Evolutionary conservation across 2,113 vertebrate genomes (phyloP).

Genomic region (Myxocyprinus asiaticus): DNA sequence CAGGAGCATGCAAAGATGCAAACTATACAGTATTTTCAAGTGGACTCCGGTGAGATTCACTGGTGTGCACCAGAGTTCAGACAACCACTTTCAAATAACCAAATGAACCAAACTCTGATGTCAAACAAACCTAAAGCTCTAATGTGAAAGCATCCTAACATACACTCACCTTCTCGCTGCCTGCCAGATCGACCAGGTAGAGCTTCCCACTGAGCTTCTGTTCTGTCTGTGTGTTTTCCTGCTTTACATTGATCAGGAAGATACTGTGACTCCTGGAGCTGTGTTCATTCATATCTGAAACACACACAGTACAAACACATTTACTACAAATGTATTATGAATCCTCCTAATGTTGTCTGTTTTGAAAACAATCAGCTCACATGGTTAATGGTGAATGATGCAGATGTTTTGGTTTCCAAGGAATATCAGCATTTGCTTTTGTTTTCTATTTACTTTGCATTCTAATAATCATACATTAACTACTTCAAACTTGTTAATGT

Average conservation of each 20-base stretch:
- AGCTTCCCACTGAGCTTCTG: constrained; percentile 97
- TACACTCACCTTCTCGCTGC: constrained; percentile 90
- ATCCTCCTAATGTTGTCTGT: neutral
- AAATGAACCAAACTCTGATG: too few relatives aligned
- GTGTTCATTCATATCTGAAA: constrained; percentile 96
- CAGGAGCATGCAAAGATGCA: too few relatives aligned
- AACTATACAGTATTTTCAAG: too few relatives aligned
- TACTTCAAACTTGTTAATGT: too few relatives aligned
- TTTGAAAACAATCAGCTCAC: neutral
- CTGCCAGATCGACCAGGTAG: constrained; percentile 96
- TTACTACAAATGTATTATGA: neutral
- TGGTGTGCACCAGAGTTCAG: too few relatives aligned
- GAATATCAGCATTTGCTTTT: neutral
- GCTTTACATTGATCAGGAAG: constrained; percentile 97
- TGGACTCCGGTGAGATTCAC: too few relatives aligned
- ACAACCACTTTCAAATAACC: too few relatives aligned
- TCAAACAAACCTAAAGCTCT: too few relatives aligned
- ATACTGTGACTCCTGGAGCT: constrained; percentile 98
- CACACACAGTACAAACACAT: neutral
- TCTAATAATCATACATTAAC: too few relatives aligned
- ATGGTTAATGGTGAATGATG: neutral
- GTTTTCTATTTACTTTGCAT: too few relatives aligned
- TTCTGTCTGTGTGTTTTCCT: constrained; percentile 97
- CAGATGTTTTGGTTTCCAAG: neutral
- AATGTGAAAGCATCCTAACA: neutral